Conservation (phyloP, 2,888 invertebrate species). For the Lapara coniferarum region DNA sequence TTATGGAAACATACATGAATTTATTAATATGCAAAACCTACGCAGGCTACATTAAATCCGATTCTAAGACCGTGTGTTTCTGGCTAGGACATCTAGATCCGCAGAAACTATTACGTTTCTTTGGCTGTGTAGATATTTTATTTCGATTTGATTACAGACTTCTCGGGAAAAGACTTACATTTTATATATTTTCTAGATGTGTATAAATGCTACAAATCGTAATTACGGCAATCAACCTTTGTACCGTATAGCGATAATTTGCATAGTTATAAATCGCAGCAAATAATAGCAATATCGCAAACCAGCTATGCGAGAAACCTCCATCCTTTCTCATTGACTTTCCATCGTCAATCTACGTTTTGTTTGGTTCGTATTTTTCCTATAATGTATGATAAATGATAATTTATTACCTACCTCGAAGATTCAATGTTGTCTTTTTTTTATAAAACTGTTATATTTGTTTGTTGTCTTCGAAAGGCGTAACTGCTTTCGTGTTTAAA, state of each 20-base stretch:
- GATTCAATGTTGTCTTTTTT: too few species aligned
- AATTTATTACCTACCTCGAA: neutral
- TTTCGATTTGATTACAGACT: too few species aligned
- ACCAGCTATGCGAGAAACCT: conserved; percentile 5
- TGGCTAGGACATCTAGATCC: too few species aligned
- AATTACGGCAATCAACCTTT: neutral
- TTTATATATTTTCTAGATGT: neutral
- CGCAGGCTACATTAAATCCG: too few species aligned
- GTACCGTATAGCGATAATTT: neutral
- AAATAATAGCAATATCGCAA: conserved; percentile 8
- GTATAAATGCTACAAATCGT: neutral
- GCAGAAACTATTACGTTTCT: too few species aligned
- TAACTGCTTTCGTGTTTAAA: too few species aligned
- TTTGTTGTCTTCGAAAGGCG: too few species aligned
- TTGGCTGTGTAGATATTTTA: too few species aligned
- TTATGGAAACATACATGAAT: too few species aligned
- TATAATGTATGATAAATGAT: conserved; percentile 6
- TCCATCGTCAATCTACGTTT: conserved; percentile 10
- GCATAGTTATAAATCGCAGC: neutral
- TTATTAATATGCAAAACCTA: too few species aligned
- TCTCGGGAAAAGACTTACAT: neutral
- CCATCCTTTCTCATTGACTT: conserved; percentile 8
- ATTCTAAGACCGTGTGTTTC: too few species aligned
- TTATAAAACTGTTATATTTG: too few species aligned
- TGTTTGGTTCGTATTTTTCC: neutral